Conservation (phyloP, 2,113 vertebrate genomes). For the Centropus bengalensis region DNA sequence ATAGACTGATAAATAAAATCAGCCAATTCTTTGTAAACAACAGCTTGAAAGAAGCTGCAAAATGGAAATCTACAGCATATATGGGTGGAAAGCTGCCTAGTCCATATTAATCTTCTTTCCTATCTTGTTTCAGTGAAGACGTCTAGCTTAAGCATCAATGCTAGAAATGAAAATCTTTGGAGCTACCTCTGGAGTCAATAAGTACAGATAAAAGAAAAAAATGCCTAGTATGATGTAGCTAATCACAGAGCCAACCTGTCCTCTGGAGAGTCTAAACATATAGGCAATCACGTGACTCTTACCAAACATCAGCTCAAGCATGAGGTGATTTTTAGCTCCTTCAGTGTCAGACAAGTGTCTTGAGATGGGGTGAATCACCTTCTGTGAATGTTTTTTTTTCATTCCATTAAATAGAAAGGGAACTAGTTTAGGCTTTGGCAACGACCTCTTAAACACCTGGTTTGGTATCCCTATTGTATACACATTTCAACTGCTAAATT, state of each 20-base stretch:
- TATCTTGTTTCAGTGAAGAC: background rate
- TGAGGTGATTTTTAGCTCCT: background rate
- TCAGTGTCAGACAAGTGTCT: background rate
- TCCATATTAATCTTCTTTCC: background rate
- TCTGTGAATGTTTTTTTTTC: background rate
- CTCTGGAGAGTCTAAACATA: fast-evolving
- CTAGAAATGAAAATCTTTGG: background rate
- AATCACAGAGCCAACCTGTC: background rate
- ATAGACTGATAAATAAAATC: background rate
- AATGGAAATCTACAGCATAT: background rate
- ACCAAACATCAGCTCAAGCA: background rate
- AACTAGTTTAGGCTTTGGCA: background rate
- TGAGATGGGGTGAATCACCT: background rate
- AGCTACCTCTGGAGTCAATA: background rate
- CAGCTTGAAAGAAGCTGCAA: background rate
- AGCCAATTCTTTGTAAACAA: background rate
- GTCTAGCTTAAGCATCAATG: background rate
- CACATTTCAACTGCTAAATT: background rate
- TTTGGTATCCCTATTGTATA: background rate
- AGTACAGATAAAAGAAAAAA: background rate
- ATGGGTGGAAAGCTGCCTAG: background rate
- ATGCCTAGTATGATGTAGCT: background rate
- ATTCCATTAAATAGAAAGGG: background rate
- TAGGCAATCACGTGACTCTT: fast-evolving
- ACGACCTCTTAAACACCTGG: background rate